Percentiles rank a stretch among this genome's conserved stretches.
Conservation (phyloP, 2,797 vertebrate genomes). For the Anabacerthia variegaticeps region DNA sequence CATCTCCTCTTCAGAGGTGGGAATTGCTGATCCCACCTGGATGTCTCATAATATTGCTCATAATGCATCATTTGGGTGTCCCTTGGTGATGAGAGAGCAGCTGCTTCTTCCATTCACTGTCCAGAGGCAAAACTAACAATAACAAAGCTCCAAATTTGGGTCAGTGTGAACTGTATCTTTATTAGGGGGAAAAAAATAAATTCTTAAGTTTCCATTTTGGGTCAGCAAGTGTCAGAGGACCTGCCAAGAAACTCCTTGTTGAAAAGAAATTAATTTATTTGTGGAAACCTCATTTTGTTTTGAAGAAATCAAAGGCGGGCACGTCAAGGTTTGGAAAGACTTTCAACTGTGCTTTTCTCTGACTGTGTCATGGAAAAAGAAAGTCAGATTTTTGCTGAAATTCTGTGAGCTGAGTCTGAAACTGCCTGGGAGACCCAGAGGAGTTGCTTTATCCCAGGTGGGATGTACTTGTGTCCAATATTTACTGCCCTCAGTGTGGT, state of each 20-base stretch:
- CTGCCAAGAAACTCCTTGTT: not conserved
- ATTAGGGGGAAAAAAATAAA: no score
- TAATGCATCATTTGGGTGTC: not conserved
- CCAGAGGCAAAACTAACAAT: not conserved
- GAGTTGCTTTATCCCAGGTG: not conserved
- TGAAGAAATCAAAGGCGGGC: slow-evolving; percentile 21
- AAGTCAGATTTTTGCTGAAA: not conserved
- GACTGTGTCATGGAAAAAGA: not conserved
- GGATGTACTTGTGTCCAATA: not conserved
- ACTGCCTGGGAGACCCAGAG: not conserved
- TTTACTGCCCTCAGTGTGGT: not conserved
- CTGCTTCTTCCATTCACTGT: not conserved
- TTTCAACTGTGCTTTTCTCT: not conserved
- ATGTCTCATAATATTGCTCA: not conserved
- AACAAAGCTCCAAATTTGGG: not conserved
- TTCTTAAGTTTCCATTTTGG: not conserved
- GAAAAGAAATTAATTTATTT: not conserved
- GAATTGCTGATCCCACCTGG: not conserved
- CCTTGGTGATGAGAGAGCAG: not conserved
- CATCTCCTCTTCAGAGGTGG: not conserved
- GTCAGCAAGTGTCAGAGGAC: slow-evolving; percentile 4
- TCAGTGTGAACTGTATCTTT: not conserved
- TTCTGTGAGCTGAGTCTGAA: not conserved
- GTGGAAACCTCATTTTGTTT: not conserved
- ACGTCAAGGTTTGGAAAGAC: not conserved